phyloP scores from a whole-genome alignment of 2,797 vertebrate species.

The Eutrigla gurnardus region DNA sequence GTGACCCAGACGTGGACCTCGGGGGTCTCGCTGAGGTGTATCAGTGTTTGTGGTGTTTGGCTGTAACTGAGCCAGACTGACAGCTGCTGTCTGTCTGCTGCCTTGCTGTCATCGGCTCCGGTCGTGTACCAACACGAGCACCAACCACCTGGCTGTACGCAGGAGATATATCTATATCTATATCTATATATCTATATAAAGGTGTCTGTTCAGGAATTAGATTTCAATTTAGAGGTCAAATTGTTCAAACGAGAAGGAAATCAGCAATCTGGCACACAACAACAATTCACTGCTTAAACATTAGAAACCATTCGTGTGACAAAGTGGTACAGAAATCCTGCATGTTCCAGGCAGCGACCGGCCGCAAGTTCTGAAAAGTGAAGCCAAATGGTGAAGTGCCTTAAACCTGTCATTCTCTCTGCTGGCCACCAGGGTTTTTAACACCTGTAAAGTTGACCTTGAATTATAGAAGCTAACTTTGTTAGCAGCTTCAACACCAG shows the following conservation, averaged over 20 bases:
- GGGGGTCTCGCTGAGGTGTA: conserved; percentile 44
- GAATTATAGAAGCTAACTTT: no score
- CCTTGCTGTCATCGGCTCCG: conserved; percentile 62
- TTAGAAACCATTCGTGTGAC: neutral
- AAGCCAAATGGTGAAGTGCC: no score
- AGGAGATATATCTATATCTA: conserved; percentile 75
- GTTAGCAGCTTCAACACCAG: no score
- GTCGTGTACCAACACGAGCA: conserved; percentile 49
- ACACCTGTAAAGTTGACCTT: no score
- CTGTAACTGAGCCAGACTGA: conserved; percentile 70
- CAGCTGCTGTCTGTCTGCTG: conserved; percentile 77
- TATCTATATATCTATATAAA: conserved; percentile 79
- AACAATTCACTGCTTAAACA: neutral
- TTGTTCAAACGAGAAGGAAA: neutral
- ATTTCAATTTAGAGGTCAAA: conserved; percentile 9
- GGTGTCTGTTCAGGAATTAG: conserved; percentile 51
- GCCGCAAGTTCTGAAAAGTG: no score
- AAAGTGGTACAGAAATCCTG: neutral
- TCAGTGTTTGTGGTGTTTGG: conserved; percentile 58
- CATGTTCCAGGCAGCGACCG: neutral
- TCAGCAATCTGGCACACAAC: neutral
- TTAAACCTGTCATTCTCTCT: no score
- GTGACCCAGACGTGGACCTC: conserved; percentile 71
- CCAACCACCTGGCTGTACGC: conserved; percentile 73
- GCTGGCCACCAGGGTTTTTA: no score